Conservation (phyloP, 2,113 vertebrate species). For the Vireo altiloquus region DNA sequence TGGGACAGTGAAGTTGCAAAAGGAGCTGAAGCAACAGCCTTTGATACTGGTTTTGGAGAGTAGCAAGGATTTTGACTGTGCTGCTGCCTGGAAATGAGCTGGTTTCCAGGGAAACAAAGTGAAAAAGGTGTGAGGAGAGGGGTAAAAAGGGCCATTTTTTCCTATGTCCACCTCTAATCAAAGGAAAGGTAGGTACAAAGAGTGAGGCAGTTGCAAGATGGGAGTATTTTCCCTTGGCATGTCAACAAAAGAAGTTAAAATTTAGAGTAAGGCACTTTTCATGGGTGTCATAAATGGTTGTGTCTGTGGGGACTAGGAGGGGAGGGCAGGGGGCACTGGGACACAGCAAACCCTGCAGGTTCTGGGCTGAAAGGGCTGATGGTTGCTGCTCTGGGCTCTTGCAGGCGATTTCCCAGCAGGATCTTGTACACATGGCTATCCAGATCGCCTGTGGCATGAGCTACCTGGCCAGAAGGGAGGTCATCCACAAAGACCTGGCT, state of each 20-base stretch:
- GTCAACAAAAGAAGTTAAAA: not conserved
- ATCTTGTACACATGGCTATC: slow-evolving; percentile 98
- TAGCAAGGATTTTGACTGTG: not conserved
- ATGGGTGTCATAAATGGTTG: not conserved
- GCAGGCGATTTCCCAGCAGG: slow-evolving; percentile 97
- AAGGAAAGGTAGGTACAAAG: not conserved
- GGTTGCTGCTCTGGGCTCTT: slow-evolving; percentile 18
- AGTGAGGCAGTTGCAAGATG: not conserved
- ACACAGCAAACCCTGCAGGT: not conserved
- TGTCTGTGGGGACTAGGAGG: not conserved
- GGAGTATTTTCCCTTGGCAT: not conserved
- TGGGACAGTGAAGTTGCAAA: not conserved
- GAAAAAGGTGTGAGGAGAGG: not conserved
- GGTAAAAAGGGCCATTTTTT: not conserved
- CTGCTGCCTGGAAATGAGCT: not conserved
- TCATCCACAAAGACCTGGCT: slow-evolving; percentile 98
- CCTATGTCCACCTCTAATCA: not conserved
- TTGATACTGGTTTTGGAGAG: not conserved
- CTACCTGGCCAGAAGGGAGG: slow-evolving; percentile 93
- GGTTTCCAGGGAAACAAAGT: not conserved
- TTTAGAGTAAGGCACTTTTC: not conserved
- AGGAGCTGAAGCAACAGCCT: not conserved
- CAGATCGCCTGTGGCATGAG: slow-evolving; percentile 99
- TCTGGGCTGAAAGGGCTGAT: not conserved
- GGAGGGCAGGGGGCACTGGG: not conserved